A percentile compares a stretch with the other conserved stretches of the same genome.
Conservation (phyloP, 35 echinoderm and acorn worm genomes). For the Apostichopus parvimensis region DNA sequence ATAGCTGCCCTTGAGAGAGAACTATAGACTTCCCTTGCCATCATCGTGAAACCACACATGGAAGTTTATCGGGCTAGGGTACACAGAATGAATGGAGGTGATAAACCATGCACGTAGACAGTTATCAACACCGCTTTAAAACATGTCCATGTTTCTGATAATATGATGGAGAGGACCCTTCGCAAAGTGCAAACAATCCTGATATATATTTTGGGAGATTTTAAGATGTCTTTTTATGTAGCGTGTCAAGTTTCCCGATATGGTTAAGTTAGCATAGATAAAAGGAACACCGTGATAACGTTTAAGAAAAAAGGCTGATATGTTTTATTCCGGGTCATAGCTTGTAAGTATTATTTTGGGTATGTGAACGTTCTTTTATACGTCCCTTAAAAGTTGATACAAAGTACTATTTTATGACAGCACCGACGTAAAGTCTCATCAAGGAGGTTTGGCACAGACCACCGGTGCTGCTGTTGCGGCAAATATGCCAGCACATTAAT, state of each 20-base stretch:
- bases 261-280: too few species aligned
- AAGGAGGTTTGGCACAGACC: too few species aligned
- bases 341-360: too few species aligned
- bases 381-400: too few species aligned
- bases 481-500: too few species aligned
- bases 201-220: background rate
- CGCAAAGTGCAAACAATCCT: background rate
- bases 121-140: background rate
- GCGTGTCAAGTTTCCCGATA: background rate
- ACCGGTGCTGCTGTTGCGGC: too few species aligned
- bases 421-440: too few species aligned
- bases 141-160: background rate
- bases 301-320: too few species aligned
- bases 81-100: background rate
- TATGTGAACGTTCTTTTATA: too few species aligned
- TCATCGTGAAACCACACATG: conserved; percentile 2
- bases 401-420: too few species aligned
- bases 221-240: background rate
- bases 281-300: too few species aligned
- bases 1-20: conserved; percentile 6
- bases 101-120: background rate
- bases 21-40: background rate
- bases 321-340: too few species aligned
- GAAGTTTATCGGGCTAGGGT: background rate
- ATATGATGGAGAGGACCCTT: background rate